These are phyloP conservation scores for Nasonia oneida DNA, from an alignment of 2,888 invertebrate genomes.

Conservation along the genomic window DNA sequence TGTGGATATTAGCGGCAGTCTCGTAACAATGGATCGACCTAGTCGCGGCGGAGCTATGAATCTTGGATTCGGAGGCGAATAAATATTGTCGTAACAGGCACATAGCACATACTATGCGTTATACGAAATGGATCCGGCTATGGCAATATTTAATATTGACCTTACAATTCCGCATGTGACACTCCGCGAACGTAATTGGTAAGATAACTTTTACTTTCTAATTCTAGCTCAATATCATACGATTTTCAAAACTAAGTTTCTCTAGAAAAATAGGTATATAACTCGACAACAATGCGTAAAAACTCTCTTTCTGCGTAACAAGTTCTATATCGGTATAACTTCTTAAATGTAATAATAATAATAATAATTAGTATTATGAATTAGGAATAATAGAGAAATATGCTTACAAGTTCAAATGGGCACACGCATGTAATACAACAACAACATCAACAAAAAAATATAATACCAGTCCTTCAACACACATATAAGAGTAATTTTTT, in stretches of 20 bases:
- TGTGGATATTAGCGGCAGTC: background rate
- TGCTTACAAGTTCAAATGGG: constrained; percentile 21
- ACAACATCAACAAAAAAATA: constrained; percentile 29
- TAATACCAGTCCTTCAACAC: constrained; percentile 30
- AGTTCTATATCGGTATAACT: background rate
- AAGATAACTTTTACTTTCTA: background rate
- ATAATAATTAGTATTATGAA: background rate
- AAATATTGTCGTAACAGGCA: constrained; percentile 2
- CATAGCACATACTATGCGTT: background rate
- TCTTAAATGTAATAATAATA: background rate
- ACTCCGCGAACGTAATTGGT: background rate
- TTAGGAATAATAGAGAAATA: constrained; percentile 20
- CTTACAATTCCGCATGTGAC: background rate
- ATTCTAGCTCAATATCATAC: background rate
- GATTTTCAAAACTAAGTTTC: background rate
- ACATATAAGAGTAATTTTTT: constrained; percentile 2
- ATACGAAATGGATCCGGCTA: background rate
- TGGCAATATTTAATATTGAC: background rate
- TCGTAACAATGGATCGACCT: background rate
- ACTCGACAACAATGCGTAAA: background rate
- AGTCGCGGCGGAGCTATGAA: background rate
- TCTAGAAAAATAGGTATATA: background rate
- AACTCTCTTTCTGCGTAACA: background rate
- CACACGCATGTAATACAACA: constrained; percentile 16
- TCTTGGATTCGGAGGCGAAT: background rate